phyloP scores from a whole-genome alignment of 2,113 vertebrate species.

The Cathartes aura region DNA sequence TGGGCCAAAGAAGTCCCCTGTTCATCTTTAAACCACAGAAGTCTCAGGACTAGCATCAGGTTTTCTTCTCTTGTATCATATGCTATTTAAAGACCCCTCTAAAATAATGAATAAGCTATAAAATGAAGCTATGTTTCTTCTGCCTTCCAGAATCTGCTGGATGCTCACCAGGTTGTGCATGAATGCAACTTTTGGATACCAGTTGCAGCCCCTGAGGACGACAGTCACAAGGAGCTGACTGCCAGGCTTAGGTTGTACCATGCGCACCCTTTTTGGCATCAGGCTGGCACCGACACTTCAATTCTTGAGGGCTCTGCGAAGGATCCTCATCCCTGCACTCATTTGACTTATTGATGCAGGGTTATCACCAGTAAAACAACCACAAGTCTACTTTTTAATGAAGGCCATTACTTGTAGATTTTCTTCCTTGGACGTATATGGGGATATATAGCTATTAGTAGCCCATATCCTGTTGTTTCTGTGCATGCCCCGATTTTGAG shows the following conservation, averaged over 20 bases:
- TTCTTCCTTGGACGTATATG: not conserved
- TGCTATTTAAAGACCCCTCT: not conserved
- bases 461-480: not conserved
- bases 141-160: not conserved
- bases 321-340: not conserved
- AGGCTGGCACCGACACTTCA: not conserved
- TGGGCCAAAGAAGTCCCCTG: not conserved
- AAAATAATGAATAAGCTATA: not conserved
- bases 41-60: not conserved
- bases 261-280: not conserved
- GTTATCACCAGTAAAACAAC: not conserved
- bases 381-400: not conserved
- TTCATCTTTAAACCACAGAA: not conserved
- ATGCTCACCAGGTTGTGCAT: not conserved
- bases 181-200: not conserved
- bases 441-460: not conserved
- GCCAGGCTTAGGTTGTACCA: not conserved
- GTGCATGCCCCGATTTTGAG: not conserved
- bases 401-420: not conserved
- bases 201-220: not conserved
- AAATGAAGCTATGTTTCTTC: not conserved
- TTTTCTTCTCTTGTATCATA: not conserved
- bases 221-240: not conserved
- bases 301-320: not conserved
- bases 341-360: not conserved